phyloP scores from a whole-genome alignment of 2,113 vertebrate genomes.

The Manacus vitellinus region DNA sequence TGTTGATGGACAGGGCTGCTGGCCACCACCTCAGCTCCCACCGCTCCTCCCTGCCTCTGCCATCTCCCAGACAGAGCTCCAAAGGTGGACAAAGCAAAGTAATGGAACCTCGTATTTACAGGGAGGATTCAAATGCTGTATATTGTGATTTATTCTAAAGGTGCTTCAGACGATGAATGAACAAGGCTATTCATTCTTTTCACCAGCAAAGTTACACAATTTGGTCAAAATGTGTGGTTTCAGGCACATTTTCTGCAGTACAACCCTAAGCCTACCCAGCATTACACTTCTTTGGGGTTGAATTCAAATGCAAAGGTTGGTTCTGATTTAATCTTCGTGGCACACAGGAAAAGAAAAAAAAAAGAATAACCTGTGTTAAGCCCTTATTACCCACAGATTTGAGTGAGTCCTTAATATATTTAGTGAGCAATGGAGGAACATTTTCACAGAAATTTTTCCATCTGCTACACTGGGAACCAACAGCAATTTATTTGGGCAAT shows the following conservation, averaged over 20 bases:
- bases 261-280: neutral
- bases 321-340: neutral
- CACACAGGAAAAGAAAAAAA: neutral
- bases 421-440: neutral
- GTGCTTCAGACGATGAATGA: neutral
- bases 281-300: neutral
- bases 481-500: neutral
- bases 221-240: neutral
- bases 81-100: neutral
- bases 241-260: neutral
- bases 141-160: neutral
- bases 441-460: neutral
- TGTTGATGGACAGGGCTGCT: neutral
- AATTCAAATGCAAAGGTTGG: neutral
- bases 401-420: neutral
- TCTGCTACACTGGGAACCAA: neutral
- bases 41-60: accelerated
- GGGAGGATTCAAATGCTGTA: accelerated
- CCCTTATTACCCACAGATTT: neutral
- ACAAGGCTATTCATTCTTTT: neutral
- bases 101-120: neutral
- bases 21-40: neutral
- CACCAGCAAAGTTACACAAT: neutral
- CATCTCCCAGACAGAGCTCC: neutral
- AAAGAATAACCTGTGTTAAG: neutral